Evolutionary conservation across 2,888 invertebrate species (phyloP).

Genomic region (Acrobasis repandana): DNA sequence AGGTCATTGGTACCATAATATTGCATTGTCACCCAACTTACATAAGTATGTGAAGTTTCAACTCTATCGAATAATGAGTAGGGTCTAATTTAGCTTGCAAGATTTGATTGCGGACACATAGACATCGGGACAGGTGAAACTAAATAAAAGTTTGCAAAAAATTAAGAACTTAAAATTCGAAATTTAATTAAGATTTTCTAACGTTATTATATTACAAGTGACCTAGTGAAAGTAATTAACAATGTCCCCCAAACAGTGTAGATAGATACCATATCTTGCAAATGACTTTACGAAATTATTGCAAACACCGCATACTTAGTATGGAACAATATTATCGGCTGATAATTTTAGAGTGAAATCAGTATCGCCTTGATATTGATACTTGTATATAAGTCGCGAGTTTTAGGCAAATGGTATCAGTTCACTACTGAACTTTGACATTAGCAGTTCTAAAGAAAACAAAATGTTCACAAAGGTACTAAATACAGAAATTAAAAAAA

Average conservation of each 20-base stretch:
- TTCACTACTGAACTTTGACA: constrained; percentile 26
- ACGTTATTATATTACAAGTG: neutral
- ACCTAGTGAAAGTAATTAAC: constrained; percentile 20
- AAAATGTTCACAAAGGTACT: constrained; percentile 24
- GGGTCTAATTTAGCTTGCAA: too few relatives aligned
- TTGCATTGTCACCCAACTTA: too few relatives aligned
- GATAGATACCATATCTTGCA: constrained; percentile 15
- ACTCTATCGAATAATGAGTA: too few relatives aligned
- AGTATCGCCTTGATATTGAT: constrained; percentile 42
- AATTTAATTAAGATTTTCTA: neutral
- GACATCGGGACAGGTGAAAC: too few relatives aligned
- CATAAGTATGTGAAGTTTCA: too few relatives aligned
- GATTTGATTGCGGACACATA: too few relatives aligned
- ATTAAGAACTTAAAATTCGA: too few relatives aligned
- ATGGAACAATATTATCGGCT: constrained; percentile 15
- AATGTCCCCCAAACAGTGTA: constrained; percentile 19
- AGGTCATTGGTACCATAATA: too few relatives aligned
- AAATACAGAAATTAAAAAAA: too few relatives aligned
- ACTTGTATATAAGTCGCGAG: constrained; percentile 44
- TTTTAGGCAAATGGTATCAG: constrained; percentile 41
- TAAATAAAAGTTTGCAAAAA: too few relatives aligned
- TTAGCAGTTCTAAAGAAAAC: constrained; percentile 16
- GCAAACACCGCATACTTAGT: constrained; percentile 27
- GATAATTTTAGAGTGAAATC: constrained; percentile 41
- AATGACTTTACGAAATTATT: constrained; percentile 28